A percentile compares a stretch with the other conserved stretches of the same genome.
phyloP scores from a whole-genome alignment of 2,888 invertebrate genomes.

The Nemoura dubitans region DNA sequence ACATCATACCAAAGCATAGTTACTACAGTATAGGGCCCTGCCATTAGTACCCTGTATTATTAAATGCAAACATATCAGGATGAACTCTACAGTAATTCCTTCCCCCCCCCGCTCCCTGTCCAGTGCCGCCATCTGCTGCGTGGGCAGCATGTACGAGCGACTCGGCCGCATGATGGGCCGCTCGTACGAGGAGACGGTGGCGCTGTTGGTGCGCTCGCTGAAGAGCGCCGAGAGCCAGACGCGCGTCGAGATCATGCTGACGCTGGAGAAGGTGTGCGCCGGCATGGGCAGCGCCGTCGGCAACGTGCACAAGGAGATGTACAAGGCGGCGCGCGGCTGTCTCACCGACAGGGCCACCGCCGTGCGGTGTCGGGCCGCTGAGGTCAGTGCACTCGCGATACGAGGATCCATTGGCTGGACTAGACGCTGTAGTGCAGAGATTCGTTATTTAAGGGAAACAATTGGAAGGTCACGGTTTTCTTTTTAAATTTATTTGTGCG shows the following conservation, averaged over 20 bases:
- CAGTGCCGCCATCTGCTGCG: conserved; percentile 94
- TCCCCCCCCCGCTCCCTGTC: neutral
- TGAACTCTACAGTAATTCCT: no score
- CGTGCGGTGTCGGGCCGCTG: conserved; percentile 92
- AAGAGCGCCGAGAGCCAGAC: conserved; percentile 96
- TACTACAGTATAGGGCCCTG: no score
- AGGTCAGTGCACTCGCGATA: conserved; percentile 60
- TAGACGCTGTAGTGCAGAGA: no score
- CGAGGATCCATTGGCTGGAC: no score
- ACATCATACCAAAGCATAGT: no score
- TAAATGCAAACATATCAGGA: no score
- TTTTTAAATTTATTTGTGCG: no score
- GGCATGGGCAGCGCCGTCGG: conserved; percentile 96
- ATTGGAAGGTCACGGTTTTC: no score
- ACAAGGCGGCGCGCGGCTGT: conserved; percentile 87
- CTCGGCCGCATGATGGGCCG: conserved; percentile 98
- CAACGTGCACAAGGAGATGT: conserved; percentile 86
- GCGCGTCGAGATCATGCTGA: conserved; percentile 95
- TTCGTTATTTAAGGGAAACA: no score
- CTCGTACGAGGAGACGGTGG: conserved; percentile 97
- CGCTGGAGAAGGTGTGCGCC: conserved; percentile 91
- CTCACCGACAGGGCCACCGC: conserved; percentile 91
- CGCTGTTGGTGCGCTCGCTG: conserved; percentile 87
- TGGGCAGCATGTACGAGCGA: conserved; percentile 97
- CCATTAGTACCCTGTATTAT: no score